A percentile compares a stretch with the other conserved stretches of the same genome.
Conservation (phyloP, 1,140 invertebrate genomes). For the Asbolus verrucosus region DNA sequence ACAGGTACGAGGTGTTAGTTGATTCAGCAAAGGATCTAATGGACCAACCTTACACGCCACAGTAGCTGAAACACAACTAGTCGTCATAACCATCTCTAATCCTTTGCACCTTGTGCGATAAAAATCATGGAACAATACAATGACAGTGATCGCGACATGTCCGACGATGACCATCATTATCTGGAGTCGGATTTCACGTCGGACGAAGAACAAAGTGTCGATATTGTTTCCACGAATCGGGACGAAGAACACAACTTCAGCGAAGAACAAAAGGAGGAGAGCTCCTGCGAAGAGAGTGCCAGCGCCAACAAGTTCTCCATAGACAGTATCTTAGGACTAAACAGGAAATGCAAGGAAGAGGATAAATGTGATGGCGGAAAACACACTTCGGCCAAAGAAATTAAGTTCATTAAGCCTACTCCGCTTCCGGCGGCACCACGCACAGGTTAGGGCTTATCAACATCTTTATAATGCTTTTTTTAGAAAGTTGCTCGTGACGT, state of each 20-base stretch:
- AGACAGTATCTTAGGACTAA: slow-evolving; percentile 61
- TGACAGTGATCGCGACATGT: slow-evolving; percentile 38
- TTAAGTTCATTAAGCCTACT: slow-evolving; percentile 57
- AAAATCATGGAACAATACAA: slow-evolving; percentile 37
- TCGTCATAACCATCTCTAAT: slow-evolving; percentile 38
- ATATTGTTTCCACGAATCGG: slow-evolving; percentile 46
- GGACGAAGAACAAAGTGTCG: slow-evolving; percentile 53
- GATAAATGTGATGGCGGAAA: slow-evolving; percentile 42
- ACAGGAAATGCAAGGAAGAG: slow-evolving; percentile 43
- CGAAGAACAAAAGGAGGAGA: slow-evolving; percentile 49
- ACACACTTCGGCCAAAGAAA: slow-evolving; percentile 14
- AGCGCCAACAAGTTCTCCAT: slow-evolving; percentile 62
- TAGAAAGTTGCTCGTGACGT: too few species aligned
- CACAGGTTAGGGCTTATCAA: slow-evolving; percentile 23
- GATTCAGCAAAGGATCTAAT: slow-evolving; percentile 59
- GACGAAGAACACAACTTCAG: slow-evolving; percentile 40
- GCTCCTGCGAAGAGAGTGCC: slow-evolving; percentile 44
- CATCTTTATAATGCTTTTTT: slow-evolving; percentile 24
- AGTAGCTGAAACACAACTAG: slow-evolving; percentile 52
- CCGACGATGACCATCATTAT: slow-evolving; percentile 25
- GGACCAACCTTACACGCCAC: slow-evolving; percentile 51
- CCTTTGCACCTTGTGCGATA: slow-evolving; percentile 39
- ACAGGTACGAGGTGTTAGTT: slow-evolving; percentile 56
- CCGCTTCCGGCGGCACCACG: slow-evolving; percentile 50
- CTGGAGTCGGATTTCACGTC: slow-evolving; percentile 38